Evolutionary conservation across 2,113 vertebrate genomes (phyloP).

Genomic region (Odontesthes bonariensis): DNA sequence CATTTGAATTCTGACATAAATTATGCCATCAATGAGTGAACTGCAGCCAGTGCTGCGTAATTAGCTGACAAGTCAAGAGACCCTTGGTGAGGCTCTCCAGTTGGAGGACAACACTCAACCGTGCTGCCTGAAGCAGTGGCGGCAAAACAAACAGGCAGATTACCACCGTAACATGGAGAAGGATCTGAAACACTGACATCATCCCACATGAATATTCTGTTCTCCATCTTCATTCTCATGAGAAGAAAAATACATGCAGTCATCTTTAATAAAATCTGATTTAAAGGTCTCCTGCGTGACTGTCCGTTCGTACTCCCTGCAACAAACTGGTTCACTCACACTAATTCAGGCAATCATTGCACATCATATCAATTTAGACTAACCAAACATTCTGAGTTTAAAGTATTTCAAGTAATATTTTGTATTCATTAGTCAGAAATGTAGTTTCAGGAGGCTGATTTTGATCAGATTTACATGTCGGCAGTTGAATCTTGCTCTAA

Average conservation of each 20-base stretch:
- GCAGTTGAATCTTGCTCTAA: no score
- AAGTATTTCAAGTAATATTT: no score
- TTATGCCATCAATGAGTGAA: constrained; percentile 40
- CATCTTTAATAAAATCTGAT: no score
- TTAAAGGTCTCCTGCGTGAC: no score
- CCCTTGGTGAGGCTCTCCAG: constrained; percentile 35
- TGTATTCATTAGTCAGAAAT: no score
- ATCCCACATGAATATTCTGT: neutral
- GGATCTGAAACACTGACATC: neutral
- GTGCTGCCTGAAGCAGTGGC: neutral
- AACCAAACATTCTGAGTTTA: no score
- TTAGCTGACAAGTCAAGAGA: constrained; percentile 57
- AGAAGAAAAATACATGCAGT: neutral
- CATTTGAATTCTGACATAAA: constrained; percentile 36
- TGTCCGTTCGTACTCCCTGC: no score
- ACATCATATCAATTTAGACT: no score
- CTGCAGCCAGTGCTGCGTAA: constrained; percentile 19
- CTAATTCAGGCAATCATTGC: no score
- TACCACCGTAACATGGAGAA: neutral
- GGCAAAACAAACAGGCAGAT: neutral
- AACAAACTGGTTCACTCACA: no score
- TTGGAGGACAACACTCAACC: constrained; percentile 36
- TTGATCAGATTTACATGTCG: no score
- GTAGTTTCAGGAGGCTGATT: no score
- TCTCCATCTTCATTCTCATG: neutral